A percentile compares a stretch with the other conserved stretches of the same genome.
These are phyloP conservation scores for Paralvinella palmiformis DNA, from an alignment of 1,140 invertebrate species.

Conservation along the genomic window DNA sequence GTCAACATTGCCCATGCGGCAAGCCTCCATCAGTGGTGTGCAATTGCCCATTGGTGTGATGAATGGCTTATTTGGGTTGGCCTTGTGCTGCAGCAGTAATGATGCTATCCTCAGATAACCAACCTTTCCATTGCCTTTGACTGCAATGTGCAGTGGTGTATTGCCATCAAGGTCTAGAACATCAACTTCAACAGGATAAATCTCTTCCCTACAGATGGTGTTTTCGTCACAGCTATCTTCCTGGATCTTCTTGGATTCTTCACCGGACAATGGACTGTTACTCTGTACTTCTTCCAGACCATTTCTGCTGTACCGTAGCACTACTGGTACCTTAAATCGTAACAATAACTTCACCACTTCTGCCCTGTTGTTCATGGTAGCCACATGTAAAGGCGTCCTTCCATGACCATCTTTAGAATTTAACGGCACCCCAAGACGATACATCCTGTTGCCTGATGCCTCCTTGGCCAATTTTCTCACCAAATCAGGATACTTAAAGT, in stretches of 20 bases:
- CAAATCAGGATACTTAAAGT: conserved; percentile 68
- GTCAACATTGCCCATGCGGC: conserved; percentile 58
- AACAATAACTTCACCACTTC: conserved; percentile 73
- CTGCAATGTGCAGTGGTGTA: conserved; percentile 37
- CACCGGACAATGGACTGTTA: background rate
- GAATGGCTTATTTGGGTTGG: conserved; percentile 51
- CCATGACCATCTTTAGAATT: conserved; percentile 84
- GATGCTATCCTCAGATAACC: conserved; percentile 60
- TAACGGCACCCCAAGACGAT: conserved; percentile 75
- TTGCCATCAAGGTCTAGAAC: conserved; percentile 33
- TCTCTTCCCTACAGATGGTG: conserved; percentile 52
- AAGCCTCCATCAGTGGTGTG: conserved; percentile 68
- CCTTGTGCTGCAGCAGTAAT: conserved; percentile 64
- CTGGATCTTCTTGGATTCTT: background rate
- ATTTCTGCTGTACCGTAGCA: background rate
- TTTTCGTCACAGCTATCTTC: background rate
- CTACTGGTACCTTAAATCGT: conserved; percentile 53
- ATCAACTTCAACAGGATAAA: conserved; percentile 52
- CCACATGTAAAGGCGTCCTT: conserved; percentile 82
- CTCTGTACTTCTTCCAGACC: background rate
- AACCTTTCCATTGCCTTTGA: conserved; percentile 29
- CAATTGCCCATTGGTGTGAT: conserved; percentile 42
- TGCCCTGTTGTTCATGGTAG: conserved; percentile 69
- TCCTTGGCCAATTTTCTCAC: conserved; percentile 55
- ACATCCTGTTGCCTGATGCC: conserved; percentile 68